These are phyloP conservation scores for Chloropsis hardwickii DNA, from an alignment of 2,113 vertebrate genomes.

Conservation along the genomic window DNA sequence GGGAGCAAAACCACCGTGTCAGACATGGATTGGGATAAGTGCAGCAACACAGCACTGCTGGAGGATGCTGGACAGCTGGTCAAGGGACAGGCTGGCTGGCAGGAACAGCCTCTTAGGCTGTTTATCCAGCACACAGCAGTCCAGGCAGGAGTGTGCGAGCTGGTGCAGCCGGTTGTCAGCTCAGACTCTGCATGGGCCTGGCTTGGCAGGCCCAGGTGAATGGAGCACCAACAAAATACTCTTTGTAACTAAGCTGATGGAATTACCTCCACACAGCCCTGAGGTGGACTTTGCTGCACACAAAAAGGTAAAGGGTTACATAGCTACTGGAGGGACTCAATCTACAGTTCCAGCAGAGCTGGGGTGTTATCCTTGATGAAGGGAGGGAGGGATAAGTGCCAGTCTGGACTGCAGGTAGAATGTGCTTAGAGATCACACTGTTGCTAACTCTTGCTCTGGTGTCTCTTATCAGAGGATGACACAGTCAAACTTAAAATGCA, in stretches of 20 bases:
- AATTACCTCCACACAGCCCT: neutral
- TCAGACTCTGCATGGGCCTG: neutral
- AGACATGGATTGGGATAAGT: neutral
- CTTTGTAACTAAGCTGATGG: neutral
- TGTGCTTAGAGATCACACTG: neutral
- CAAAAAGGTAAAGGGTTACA: neutral
- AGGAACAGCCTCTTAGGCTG: neutral
- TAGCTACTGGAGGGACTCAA: neutral
- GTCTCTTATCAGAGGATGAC: neutral
- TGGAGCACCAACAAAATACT: neutral
- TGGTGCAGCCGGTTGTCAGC: neutral
- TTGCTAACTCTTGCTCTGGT: neutral
- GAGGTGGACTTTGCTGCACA: neutral
- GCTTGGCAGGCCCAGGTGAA: neutral
- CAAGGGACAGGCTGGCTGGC: neutral
- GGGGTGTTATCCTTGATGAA: neutral
- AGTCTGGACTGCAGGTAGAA: neutral
- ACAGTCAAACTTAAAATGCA: neutral
- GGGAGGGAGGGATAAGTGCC: neutral
- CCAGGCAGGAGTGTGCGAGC: neutral
- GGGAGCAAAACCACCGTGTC: neutral
- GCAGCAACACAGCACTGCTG: neutral
- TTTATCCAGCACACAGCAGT: neutral
- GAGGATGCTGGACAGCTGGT: neutral
- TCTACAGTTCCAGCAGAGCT: neutral